phyloP scores from a whole-genome alignment of 2,113 vertebrate species.

The Poeciliopsis turrubarensis region DNA sequence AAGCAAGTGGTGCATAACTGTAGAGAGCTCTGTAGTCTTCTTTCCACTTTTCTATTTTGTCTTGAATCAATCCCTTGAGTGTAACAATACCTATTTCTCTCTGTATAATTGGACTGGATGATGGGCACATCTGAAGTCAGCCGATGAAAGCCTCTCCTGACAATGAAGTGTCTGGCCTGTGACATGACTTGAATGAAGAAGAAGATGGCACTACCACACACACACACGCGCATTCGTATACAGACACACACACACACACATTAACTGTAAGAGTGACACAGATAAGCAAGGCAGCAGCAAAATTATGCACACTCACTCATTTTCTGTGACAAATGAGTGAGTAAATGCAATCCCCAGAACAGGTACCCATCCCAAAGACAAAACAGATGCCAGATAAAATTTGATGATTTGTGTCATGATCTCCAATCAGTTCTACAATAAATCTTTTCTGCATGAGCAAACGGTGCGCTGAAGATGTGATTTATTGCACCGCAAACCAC shows the following conservation, averaged over 20 bases:
- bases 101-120: conserved; percentile 86
- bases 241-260: conserved; percentile 21
- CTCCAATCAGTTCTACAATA: conserved; percentile 26
- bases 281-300: conserved; percentile 28
- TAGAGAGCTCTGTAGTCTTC: conserved; percentile 71
- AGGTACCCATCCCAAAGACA: conserved; percentile 13
- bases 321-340: conserved; percentile 31
- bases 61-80: conserved; percentile 82
- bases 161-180: conserved; percentile 83
- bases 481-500: conserved; percentile 45
- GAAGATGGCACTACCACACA: conserved; percentile 62
- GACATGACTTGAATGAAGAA: conserved; percentile 83
- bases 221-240: neutral
- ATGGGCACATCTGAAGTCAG: conserved; percentile 83
- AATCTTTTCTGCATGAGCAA: conserved; percentile 22
- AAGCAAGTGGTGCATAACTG: conserved; percentile 47
- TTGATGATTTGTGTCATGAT: conserved; percentile 45
- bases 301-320: conserved; percentile 8
- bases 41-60: conserved; percentile 81
- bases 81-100: conserved; percentile 85
- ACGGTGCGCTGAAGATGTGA: conserved; percentile 40
- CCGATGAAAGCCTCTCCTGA: conserved; percentile 82
- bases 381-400: conserved; percentile 22
- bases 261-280: conserved; percentile 29
- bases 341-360: conserved; percentile 18